phyloP scores from a whole-genome alignment of 1,140 invertebrate genomes.

The Brachionus angularis region DNA sequence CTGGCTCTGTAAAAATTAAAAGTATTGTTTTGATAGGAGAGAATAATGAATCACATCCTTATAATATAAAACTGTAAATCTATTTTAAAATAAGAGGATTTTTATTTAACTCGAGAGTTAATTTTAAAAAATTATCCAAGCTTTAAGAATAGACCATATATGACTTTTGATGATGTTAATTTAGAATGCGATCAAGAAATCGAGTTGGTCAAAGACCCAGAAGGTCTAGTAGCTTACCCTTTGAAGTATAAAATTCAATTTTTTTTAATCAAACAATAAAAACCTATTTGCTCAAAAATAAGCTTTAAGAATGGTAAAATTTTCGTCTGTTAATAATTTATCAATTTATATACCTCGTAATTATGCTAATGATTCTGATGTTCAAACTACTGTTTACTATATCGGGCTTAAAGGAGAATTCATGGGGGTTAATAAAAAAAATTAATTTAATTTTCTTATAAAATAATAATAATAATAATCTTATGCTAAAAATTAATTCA shows the following conservation, averaged over 20 bases:
- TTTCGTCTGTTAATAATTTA: constrained; percentile 79
- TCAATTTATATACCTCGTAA: constrained; percentile 82
- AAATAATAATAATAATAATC: no score
- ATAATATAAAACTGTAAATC: constrained; percentile 77
- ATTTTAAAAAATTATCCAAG: constrained; percentile 60
- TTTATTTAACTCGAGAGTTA: background rate
- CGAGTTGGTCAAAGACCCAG: constrained; percentile 73
- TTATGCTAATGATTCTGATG: constrained; percentile 68
- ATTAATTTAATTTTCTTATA: background rate
- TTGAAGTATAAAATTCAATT: constrained; percentile 43
- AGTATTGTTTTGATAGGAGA: constrained; percentile 83
- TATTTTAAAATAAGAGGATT: background rate
- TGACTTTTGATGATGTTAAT: constrained; percentile 83
- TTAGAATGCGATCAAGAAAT: constrained; percentile 77
- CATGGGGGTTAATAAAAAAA: constrained; percentile 63
- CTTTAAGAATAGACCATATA: constrained; percentile 82
- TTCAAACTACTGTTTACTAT: constrained; percentile 77
- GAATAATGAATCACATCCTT: constrained; percentile 75
- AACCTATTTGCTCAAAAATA: no score
- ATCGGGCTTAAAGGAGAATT: constrained; percentile 91
- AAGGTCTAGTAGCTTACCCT: constrained; percentile 68
- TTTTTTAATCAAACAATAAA: background rate
- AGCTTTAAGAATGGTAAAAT: constrained; percentile 77
- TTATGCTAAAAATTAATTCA: no score
- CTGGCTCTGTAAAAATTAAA: constrained; percentile 87